Conservation (phyloP, 1,140 invertebrate species). For the Frieseomelitta varia region DNA sequence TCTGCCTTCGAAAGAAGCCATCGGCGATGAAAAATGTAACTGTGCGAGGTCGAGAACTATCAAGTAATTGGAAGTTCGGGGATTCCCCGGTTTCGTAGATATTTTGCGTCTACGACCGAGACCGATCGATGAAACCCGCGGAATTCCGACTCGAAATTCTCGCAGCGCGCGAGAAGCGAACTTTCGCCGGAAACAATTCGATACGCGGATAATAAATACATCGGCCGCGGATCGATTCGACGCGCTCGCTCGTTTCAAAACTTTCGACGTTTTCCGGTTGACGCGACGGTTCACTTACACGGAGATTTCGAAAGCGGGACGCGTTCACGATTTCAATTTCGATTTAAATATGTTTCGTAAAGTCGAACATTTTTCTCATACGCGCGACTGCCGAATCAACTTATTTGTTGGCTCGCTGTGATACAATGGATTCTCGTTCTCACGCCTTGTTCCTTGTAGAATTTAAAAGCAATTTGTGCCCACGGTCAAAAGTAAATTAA, state of each 20-base stretch:
- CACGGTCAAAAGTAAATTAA: too few relatives aligned
- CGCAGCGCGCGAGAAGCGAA: too few relatives aligned
- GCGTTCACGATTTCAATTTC: too few relatives aligned
- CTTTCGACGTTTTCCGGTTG: background rate
- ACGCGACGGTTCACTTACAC: background rate
- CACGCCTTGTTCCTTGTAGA: too few relatives aligned
- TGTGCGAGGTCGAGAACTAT: background rate
- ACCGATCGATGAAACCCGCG: background rate
- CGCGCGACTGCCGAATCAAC: too few relatives aligned
- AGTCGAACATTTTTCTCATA: too few relatives aligned
- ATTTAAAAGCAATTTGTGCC: too few relatives aligned
- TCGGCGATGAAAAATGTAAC: background rate
- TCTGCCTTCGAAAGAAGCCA: background rate
- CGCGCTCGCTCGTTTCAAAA: background rate
- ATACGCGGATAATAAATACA: background rate
- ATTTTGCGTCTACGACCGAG: background rate
- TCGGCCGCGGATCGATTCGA: background rate
- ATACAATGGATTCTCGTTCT: too few relatives aligned
- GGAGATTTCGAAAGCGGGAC: background rate
- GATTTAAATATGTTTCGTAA: too few relatives aligned
- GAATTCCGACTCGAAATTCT: constrained; percentile 1
- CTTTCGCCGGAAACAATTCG: background rate
- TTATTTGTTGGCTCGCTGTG: too few relatives aligned
- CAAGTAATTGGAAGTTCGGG: background rate
- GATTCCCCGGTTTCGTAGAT: constrained; percentile 6